Base-by-base conservation (phyloP, 2,797 vertebrate species). In the Megalops cyprinoides region DNA sequence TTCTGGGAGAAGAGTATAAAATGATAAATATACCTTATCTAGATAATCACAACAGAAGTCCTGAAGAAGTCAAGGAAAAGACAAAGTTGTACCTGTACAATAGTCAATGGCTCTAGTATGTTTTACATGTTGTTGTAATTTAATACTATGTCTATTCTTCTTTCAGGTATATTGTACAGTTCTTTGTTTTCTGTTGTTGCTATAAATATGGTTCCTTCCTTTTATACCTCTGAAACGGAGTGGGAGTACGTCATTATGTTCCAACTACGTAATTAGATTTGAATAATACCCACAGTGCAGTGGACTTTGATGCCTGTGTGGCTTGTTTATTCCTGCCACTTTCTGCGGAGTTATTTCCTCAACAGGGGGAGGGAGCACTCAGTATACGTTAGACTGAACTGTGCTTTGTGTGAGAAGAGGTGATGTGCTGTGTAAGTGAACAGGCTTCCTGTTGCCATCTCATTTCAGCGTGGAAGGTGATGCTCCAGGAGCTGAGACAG, bases 381-480 rank as follows among this genome's bases (percentile, higher is more conserved):
- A 48, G 7, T 78, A n/a, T 37, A 31, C 53, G 2, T 34, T 1
- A 42, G 58, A 37, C 6, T 69, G 2, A 67, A 3, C 42, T 5
- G 31, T 55, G 31, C 53, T 25, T 23, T 46, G 31, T 44, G 20
- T 58, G 15, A 10, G 4, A 0, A 18, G 74, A 15, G 42, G 9
- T 20, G 25, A 8, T 25, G 39, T 9, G n/a, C 51, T 8, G 71
- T n/a, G 14, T 37, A 37, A 31, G 34, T 76, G 87, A 49, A 87
- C 62, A 2, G 37, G 1, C 5, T 44, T 31, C 73, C 34, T 31
- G 73, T 34, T 42, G 48, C 18, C 12, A 20, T 71, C 67, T 39
- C 28, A 23, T 34, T 82, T 1, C 89, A 99, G 98, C 82, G 97
- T 99, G 89, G 98, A 99, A 92, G 97, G 96, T 67, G 97, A 99